These are phyloP conservation scores for Arvicola amphibius DNA, from an alignment of 2,797 vertebrate species.

Conservation along the genomic window DNA sequence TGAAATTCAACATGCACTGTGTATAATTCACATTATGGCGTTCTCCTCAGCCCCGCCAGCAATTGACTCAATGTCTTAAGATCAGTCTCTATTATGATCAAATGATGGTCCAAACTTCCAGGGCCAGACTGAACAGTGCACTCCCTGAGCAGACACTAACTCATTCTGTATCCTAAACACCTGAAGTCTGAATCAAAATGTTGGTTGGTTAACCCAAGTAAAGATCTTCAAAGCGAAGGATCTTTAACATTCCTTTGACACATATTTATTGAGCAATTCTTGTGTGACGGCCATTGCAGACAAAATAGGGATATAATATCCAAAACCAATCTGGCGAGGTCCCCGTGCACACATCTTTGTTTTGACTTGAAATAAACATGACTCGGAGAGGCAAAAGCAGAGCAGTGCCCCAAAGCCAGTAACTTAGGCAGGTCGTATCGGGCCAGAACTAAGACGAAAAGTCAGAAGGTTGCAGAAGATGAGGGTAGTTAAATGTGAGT, in stretches of 20 bases:
- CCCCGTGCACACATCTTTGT: background rate
- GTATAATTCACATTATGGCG: background rate
- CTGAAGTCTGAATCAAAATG: background rate
- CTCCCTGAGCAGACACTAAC: background rate
- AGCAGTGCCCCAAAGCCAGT: background rate
- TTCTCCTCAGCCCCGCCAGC: background rate
- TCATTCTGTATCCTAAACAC: conserved; percentile 28
- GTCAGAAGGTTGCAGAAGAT: conserved; percentile 53
- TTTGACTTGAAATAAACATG: background rate
- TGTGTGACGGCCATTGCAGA: background rate
- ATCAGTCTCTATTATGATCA: background rate
- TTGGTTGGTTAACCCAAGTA: background rate
- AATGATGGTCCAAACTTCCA: background rate
- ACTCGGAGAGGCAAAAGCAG: background rate
- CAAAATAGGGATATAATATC: background rate
- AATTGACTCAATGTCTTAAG: conserved; percentile 7
- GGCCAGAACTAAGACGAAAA: conserved; percentile 44
- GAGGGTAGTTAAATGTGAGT: conserved; percentile 67
- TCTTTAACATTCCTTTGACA: conserved; percentile 28
- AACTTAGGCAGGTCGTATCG: background rate
- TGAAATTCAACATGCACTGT: background rate
- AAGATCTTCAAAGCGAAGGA: background rate
- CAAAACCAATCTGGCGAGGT: background rate
- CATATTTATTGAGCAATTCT: conserved; percentile 34
- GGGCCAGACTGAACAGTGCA: background rate